These are phyloP conservation scores for Pachydiplax longipennis DNA, from an alignment of 2,888 invertebrate species.

Conservation along the genomic window DNA sequence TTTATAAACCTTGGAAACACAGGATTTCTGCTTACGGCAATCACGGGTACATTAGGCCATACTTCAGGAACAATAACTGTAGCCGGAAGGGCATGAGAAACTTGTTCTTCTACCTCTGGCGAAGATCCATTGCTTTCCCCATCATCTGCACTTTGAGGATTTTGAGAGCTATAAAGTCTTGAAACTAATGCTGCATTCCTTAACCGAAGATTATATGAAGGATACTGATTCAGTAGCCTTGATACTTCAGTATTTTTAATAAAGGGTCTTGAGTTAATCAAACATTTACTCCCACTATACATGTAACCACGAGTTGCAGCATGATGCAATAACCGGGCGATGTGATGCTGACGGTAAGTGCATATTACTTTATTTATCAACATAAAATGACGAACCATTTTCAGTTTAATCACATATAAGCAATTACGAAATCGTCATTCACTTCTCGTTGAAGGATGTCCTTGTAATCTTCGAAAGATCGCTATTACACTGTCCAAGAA, in stretches of 20 bases:
- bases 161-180: constrained; percentile 9
- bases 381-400: constrained; percentile 3
- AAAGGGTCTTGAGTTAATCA: neutral
- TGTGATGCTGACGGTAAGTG: neutral
- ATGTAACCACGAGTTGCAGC: neutral
- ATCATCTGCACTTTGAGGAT: neutral
- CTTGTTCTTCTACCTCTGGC: constrained; percentile 14
- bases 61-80: constrained; percentile 94
- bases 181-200: neutral
- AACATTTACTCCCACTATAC: neutral
- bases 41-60: constrained; percentile 95
- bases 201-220: neutral
- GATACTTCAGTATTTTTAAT: neutral
- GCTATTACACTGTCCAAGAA: too few species aligned
- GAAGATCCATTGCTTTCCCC: constrained; percentile 11
- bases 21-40: constrained; percentile 93
- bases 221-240: neutral
- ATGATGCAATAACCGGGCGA: constrained; percentile 22
- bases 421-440: too few species aligned
- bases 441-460: too few species aligned
- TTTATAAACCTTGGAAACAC: constrained; percentile 98
- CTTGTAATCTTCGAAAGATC: too few species aligned
- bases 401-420: neutral
- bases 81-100: constrained; percentile 68
- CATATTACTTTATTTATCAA: neutral